These are phyloP conservation scores for Ryuthela nishihirai DNA, from an alignment of 2,888 invertebrate genomes.

Conservation along the genomic window DNA sequence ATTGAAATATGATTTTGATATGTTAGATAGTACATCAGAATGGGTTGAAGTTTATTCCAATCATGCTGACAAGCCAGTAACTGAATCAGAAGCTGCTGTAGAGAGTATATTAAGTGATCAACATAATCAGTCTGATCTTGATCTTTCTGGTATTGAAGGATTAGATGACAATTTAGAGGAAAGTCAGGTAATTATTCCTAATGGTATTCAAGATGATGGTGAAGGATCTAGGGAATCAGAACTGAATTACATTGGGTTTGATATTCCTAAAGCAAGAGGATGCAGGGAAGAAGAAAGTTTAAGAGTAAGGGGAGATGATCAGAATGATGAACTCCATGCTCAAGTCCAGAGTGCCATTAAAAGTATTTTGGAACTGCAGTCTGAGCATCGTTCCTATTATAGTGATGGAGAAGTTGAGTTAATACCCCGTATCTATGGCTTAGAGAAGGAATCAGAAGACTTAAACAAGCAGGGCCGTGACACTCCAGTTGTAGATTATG, in stretches of 20 bases:
- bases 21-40: slow-evolving; percentile 13
- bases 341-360: slow-evolving; percentile 77
- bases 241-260: slow-evolving; percentile 15
- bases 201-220: slow-evolving; percentile 13
- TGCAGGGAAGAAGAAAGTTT: background rate
- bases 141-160: slow-evolving; percentile 32
- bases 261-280: slow-evolving; percentile 13
- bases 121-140: slow-evolving; percentile 27
- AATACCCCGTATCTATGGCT: background rate
- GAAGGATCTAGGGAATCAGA: slow-evolving; percentile 4
- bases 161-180: slow-evolving; percentile 24
- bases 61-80: slow-evolving; percentile 6
- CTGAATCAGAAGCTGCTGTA: slow-evolving; percentile 34
- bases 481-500: slow-evolving; percentile 11
- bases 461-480: slow-evolving; percentile 11
- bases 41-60: slow-evolving; percentile 34
- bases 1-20: slow-evolving; percentile 26
- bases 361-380: slow-evolving; percentile 69
- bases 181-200: slow-evolving; percentile 17
- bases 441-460: no score
- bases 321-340: no score
- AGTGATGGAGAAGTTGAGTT: slow-evolving; percentile 9
- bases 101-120: slow-evolving; percentile 28
- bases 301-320: slow-evolving; percentile 3
- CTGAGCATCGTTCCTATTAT: slow-evolving; percentile 18